Conservation (phyloP, 2,113 vertebrate species). For the Prolemur simus region DNA sequence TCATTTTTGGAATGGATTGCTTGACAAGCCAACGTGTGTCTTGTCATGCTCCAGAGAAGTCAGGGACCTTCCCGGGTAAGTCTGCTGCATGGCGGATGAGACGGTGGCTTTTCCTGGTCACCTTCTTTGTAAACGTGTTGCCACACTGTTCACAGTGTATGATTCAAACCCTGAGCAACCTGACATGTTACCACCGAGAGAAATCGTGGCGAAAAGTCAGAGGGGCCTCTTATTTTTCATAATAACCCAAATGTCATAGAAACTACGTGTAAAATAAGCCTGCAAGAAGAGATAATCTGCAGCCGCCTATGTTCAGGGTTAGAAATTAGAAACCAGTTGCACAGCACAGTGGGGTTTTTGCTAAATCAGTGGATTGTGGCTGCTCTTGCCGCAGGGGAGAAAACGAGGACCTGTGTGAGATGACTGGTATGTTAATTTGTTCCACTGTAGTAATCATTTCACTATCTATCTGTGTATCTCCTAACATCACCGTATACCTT, state of each 20-base stretch:
- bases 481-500: neutral
- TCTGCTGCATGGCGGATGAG: neutral
- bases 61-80: slow-evolving; percentile 28
- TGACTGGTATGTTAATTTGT: neutral
- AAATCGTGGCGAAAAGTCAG: slow-evolving; percentile 37
- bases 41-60: slow-evolving; percentile 1
- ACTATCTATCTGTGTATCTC: neutral
- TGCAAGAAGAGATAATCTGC: slow-evolving; percentile 16
- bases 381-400: neutral
- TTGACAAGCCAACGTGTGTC: slow-evolving; percentile 43
- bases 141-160: neutral
- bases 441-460: neutral
- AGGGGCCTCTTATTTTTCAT: slow-evolving; percentile 57
- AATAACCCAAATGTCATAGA: slow-evolving; percentile 11
- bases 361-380: neutral
- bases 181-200: slow-evolving; percentile 37
- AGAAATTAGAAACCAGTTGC: slow-evolving; percentile 50
- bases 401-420: neutral
- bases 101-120: neutral
- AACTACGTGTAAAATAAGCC: slow-evolving; percentile 38
- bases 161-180: neutral
- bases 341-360: slow-evolving; percentile 27
- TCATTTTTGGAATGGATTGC: slow-evolving; percentile 50
- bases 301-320: slow-evolving; percentile 31
- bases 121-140: slow-evolving; percentile 19